Base-by-base conservation (phyloP, 2,797 vertebrate species). In the Helostoma temminkii region DNA sequence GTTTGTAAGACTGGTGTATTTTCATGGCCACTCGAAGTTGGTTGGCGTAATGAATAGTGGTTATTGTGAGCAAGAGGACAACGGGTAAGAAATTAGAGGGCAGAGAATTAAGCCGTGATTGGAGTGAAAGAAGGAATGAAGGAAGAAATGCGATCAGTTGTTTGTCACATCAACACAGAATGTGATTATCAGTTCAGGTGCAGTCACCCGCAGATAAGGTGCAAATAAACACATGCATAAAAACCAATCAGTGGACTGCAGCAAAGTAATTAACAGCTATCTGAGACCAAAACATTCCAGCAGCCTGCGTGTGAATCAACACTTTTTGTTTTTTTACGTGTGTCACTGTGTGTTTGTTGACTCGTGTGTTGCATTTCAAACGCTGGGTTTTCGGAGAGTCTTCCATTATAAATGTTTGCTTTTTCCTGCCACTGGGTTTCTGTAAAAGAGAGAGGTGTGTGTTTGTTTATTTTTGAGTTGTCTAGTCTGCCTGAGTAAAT, bases 401-500 rank as follows among this genome's bases (percentile, higher is more conserved):
- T 64, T 5, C 2, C 36, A 8, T 60, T 55, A 18, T 55, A 11
- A 78, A 61, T 64, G 55, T 84, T 74, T 52, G 47, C 60, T 49
- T 18, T 9, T 26, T 39, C 30, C 25, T 52, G 19, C 30, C 45
- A n/a, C 34, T 6, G 21, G 30, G 19, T 65, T 43, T 41, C 9
- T 56, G 15, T 74, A 25, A 47, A 61, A 63, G 41, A 36, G 14
- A 9, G 28, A 24, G 14, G 32, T 21, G 54, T 48, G 53, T 21
- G n/a, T 32, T 18, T 71, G 57, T 76, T 60, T 66, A 41, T 60
- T 69, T 74, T 55, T 11, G 41, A 26, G 43, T n/a, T 43, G 37
- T 54, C 42, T 62, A 43, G 36, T 57, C 63, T 58, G 64, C 66
- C 71, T 48, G 65, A 58, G 66, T 75, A 56, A 36, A 79, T 80